Percentiles rank a stretch among this genome's conserved stretches.
Evolutionary conservation across 2,888 invertebrate species (phyloP).

Genomic region (Microdon myrmicae): DNA sequence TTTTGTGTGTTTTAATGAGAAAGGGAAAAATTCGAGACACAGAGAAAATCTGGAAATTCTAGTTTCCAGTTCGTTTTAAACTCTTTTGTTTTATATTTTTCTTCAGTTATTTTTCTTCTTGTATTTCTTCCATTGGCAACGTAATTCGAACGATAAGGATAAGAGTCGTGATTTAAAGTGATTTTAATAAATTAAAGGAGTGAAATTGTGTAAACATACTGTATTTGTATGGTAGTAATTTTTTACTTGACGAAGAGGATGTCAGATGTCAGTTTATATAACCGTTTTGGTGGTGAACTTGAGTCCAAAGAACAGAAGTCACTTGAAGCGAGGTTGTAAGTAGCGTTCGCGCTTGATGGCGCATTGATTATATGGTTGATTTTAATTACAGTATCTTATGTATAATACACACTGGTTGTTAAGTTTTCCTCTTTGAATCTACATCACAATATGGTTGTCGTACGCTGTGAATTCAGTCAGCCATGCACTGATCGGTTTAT

Average conservation of each 20-base stretch:
- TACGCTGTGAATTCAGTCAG: no score
- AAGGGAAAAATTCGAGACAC: no score
- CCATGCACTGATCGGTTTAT: neutral
- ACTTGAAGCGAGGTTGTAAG: no score
- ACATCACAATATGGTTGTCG: conserved; percentile 13
- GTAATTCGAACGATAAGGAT: no score
- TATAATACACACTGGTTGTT: conserved; percentile 32
- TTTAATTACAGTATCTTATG: conserved; percentile 21
- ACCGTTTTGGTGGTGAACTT: no score
- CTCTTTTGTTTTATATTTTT: conserved; percentile 31
- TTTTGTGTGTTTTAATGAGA: conserved; percentile 2
- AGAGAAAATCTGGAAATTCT: conserved; percentile 15
- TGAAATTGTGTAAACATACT: conserved; percentile 34
- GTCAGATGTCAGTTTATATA: no score
- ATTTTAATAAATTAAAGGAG: no score
- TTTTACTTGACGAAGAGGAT: no score
- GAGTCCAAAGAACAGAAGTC: no score
- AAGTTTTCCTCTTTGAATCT: conserved; percentile 1
- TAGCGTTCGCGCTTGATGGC: conserved; percentile 36
- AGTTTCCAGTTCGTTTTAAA: conserved; percentile 37
- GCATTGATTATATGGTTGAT: conserved; percentile 36
- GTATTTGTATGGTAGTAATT: no score
- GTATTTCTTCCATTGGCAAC: neutral
- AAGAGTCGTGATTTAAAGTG: no score
- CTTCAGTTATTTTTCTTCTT: conserved; percentile 1